A percentile compares a stretch with the other conserved stretches of the same genome.
These are phyloP conservation scores for Patella ulyssiponensis DNA, from an alignment of 2,888 invertebrate species.

Conservation along the genomic window DNA sequence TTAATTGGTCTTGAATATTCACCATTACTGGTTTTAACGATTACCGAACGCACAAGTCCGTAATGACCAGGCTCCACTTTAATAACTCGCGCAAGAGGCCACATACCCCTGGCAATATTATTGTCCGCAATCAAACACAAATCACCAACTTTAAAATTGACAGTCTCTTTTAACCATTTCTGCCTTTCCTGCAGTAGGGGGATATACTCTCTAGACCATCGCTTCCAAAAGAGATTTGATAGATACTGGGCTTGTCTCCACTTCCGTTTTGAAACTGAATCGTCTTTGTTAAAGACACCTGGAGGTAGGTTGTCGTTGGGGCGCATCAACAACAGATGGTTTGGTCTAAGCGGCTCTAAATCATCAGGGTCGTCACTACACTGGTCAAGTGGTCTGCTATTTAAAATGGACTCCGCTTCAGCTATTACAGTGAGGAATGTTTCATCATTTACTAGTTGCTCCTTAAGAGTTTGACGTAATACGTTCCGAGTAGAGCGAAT, in stretches of 20 bases:
- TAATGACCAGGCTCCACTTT: conserved; percentile 3
- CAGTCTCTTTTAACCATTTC: not conserved
- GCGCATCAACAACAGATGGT: conserved; percentile 28
- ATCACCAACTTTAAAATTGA: not conserved
- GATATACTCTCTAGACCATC: not conserved
- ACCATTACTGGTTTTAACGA: not conserved
- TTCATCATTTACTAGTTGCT: not conserved
- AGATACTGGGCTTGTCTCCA: conserved; percentile 27
- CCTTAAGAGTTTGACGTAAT: not conserved
- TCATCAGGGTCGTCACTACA: conserved; percentile 25
- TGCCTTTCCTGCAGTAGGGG: conserved; percentile 4
- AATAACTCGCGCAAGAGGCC: not conserved
- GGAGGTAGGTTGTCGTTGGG: conserved; percentile 22
- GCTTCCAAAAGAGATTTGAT: too few relatives aligned
- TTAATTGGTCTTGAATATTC: not conserved
- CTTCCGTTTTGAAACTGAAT: conserved; percentile 25
- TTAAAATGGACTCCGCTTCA: conserved; percentile 27
- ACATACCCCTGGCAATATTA: not conserved
- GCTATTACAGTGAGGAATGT: conserved; percentile 14
- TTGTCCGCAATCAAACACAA: not conserved
- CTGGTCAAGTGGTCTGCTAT: conserved; percentile 28
- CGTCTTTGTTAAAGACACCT: conserved; percentile 29
- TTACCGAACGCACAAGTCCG: not conserved
- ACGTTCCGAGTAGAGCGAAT: conserved; percentile 32
- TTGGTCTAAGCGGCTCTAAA: conserved; percentile 29